These are phyloP conservation scores for Panorpa germanica DNA, from an alignment of 2,888 invertebrate genomes.

Conservation along the genomic window DNA sequence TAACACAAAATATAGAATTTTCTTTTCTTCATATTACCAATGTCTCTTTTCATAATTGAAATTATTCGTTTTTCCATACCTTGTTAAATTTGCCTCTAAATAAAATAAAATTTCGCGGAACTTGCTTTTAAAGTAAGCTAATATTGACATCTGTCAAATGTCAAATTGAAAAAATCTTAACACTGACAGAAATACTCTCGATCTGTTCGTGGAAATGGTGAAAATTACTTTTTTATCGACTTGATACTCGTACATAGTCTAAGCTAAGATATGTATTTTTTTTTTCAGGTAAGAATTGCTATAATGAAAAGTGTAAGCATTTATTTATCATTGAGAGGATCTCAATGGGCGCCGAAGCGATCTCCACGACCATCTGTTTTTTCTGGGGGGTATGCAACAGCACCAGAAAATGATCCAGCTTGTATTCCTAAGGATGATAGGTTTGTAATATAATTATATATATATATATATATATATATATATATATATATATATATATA, in stretches of 20 bases:
- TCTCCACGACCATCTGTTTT: slow-evolving; percentile 23
- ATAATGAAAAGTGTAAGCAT: slow-evolving; percentile 25
- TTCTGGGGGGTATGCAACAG: slow-evolving; percentile 22
- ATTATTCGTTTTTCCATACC: no score
- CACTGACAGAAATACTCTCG: background rate
- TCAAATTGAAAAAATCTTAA: slow-evolving; percentile 4
- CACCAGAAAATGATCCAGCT: slow-evolving; percentile 21
- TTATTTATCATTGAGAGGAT: slow-evolving; percentile 24
- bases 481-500: no score
- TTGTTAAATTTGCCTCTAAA: no score
- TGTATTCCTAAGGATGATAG: slow-evolving; percentile 11
- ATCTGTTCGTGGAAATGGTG: background rate
- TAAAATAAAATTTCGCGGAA: no score
- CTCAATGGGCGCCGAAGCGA: slow-evolving; percentile 22
- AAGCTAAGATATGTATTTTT: slow-evolving; percentile 1
- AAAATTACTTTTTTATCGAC: no score
- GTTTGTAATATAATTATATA: no score
- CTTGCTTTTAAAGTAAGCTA: no score
- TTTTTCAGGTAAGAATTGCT: slow-evolving; percentile 24
- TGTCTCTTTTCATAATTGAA: no score
- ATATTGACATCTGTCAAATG: no score
- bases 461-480: no score
- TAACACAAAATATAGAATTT: no score
- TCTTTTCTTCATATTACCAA: no score
- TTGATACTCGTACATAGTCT: background rate